Base-by-base conservation (phyloP, 2,797 vertebrate genomes). In the Tapirus indicus region DNA sequence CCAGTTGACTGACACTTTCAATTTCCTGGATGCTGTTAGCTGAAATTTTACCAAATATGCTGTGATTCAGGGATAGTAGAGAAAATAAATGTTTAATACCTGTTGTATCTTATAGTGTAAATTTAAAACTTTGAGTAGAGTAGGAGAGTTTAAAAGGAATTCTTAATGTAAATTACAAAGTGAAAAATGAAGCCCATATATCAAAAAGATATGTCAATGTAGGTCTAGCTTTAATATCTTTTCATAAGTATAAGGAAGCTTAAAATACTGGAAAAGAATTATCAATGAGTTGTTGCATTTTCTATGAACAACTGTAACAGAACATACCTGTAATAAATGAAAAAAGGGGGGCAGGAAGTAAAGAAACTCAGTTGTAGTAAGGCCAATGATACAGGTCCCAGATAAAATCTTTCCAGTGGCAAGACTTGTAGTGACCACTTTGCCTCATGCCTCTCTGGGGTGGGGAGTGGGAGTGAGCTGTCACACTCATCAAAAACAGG, bases 151-250 rank as follows among this genome's bases (percentile, higher is more conserved):
- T 69, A 62, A 94, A 88, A 89, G 52, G 85, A 86, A 72, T 83
- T 95, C 27, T 95, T 93, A 82, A 71, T 87, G 18, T 90, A 87
- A 96, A 64, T 60, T 75, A 44, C 14, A 77, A 91, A 83, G 87
- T 77, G 54, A 77, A 74, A 94, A 74, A n/a, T 80, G 89, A 89
- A 89, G 38, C 23, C n/a, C 14, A 6, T 49, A 25, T 95, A 41
- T 68, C 44, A 84, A 54, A 71, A 79, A 92, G 41, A 52, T 35
- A 44, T 6, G 7, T 47, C 75, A 71, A 0, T 44, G 7, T 68
- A 54, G 32, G 4, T 80, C 29, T 83, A 82, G 18, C 20, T 87
- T 86, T 83, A 72, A 12, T 82, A 32, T 75, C 29, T 96, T 95
- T 94, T 91, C 13, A 5, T 80, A 69, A 72, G 7, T 75, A 35